These are phyloP conservation scores for Hypolimnas misippus DNA, from an alignment of 2,888 invertebrate genomes.

Conservation along the genomic window DNA sequence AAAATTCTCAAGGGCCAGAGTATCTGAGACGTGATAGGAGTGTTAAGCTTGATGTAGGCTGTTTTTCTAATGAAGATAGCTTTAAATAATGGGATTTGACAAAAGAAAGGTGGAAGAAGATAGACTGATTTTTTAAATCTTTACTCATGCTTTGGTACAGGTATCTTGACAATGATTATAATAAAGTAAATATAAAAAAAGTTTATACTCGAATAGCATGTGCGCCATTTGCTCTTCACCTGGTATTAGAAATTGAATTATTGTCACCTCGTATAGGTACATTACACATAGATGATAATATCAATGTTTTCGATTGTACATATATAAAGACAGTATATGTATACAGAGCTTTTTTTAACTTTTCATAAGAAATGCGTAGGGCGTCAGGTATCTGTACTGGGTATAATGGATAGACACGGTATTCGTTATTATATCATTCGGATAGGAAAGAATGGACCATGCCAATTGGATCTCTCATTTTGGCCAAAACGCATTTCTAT, in stretches of 20 bases:
- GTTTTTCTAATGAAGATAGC: constrained; percentile 72
- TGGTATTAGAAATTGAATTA: constrained; percentile 22
- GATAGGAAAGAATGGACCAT: constrained; percentile 59
- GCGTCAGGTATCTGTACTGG: constrained; percentile 70
- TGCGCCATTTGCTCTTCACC: constrained; percentile 28
- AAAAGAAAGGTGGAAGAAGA: constrained; percentile 66
- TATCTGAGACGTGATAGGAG: constrained; percentile 53
- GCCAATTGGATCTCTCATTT: constrained; percentile 76
- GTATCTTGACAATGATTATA: constrained; percentile 70
- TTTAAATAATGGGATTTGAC: constrained; percentile 76
- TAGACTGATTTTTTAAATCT: constrained; percentile 78
- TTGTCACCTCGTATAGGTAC: constrained; percentile 15
- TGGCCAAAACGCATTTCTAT: constrained; percentile 81
- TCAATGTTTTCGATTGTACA: constrained; percentile 31
- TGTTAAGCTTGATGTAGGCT: constrained; percentile 52
- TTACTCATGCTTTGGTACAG: constrained; percentile 78
- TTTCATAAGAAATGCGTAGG: constrained; percentile 35
- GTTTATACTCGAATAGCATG: constrained; percentile 44
- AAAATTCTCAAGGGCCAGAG: constrained; percentile 64
- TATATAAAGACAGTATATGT: constrained; percentile 33
- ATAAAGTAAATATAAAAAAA: constrained; percentile 47
- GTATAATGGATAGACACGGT: constrained; percentile 59
- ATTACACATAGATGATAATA: constrained; percentile 29
- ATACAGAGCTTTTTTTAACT: constrained; percentile 25
- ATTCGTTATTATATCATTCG: constrained; percentile 56